Conservation (phyloP, 2,113 vertebrate species). For the Junco hyemalis region DNA sequence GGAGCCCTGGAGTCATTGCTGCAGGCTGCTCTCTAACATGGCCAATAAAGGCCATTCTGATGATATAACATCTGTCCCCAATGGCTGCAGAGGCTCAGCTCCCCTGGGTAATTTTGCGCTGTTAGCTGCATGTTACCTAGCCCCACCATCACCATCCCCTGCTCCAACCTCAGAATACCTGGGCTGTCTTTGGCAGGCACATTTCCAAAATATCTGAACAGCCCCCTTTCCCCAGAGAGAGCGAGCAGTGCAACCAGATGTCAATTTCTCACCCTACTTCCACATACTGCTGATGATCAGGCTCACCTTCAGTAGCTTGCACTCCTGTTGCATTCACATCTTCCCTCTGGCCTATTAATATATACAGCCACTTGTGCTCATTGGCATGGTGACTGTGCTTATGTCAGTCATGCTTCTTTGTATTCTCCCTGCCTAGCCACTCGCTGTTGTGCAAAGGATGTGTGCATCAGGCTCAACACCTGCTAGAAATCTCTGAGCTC, state of each 20-base stretch:
- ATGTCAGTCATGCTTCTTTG: slow-evolving; percentile 67
- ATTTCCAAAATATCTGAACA: background rate
- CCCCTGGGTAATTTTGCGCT: fast-evolving
- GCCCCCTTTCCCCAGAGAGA: background rate
- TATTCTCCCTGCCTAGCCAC: slow-evolving; percentile 61
- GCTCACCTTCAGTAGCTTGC: background rate
- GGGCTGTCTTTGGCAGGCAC: background rate
- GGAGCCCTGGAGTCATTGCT: background rate
- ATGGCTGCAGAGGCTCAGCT: background rate
- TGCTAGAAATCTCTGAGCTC: slow-evolving; percentile 39
- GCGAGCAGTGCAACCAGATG: fast-evolving
- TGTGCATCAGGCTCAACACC: slow-evolving; percentile 42
- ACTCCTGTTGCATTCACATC: slow-evolving; percentile 5
- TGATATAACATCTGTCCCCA: background rate
- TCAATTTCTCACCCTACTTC: background rate
- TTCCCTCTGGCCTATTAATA: slow-evolving; percentile 53
- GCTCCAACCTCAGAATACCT: background rate
- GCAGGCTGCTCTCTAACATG: background rate
- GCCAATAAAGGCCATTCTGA: background rate
- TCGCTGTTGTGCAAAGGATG: slow-evolving; percentile 55
- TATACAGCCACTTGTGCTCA: slow-evolving; percentile 61
- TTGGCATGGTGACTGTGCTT: slow-evolving; percentile 69
- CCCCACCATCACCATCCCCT: background rate
- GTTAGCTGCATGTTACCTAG: background rate
- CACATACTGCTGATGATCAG: background rate